Evolutionary conservation across 2,888 invertebrate species (phyloP), one percentile per base, ranked within the genome.

Genomic region (Idaea aversata): DNA sequence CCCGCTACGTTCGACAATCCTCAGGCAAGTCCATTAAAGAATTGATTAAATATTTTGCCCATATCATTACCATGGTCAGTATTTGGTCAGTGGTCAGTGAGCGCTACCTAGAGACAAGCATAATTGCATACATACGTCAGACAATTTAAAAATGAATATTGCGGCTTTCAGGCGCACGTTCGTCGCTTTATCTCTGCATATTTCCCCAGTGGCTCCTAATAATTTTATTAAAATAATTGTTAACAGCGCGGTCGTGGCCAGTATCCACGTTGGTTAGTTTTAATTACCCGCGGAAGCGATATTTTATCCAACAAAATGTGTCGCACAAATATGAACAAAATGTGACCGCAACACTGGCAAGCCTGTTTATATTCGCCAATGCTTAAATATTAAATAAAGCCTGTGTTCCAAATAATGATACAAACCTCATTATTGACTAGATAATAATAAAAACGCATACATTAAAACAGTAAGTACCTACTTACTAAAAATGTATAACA

Each of bases 251-350:
- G 77, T 80, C 76, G 74, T 74, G 80, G 76, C 73, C 78, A 74
- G 73, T 78, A 71, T 73, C 79, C 80, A 70, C 77, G 76, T 81
- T 81, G 84, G 88, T 83, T 85, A 87, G 86, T 87, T 85, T 87
- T 86, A 86, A 88, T 88, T 88, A 88, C 80, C 84, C 84, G 77
- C 84, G 78, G 80, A 87, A 85, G 78, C 82, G 76, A 86, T 86
- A 87, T 86, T 86, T 89, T 84, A 88, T 82, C 83, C 77, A 70
- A 70, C 79, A 80, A 80, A 86, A 85, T 84, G 77, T 84, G 80
- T 81, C 78, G 77, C 78, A 77, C 77, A 79, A 80, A 82, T 81
- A 85, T 82, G 76, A 74, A 80, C 80, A 80, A 75, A 80, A 77
- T 76, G 76, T 74, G 70, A 82, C 85, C 83, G 74, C 85, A 82